Conservation (phyloP, 2,888 invertebrate species). For the Brachylomia viminalis region DNA sequence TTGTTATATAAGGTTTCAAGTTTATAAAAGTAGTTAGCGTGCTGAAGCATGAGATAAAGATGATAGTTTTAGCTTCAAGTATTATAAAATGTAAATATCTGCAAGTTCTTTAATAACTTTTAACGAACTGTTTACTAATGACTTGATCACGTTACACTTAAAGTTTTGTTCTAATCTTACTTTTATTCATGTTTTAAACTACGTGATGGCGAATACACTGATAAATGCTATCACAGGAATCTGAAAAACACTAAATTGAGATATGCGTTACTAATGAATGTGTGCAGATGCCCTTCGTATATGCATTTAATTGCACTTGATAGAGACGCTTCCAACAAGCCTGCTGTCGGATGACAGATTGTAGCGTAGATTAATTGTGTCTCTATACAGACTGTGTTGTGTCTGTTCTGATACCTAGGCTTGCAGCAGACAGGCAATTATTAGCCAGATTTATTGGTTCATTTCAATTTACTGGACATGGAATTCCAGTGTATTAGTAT, state of each 20-base stretch:
- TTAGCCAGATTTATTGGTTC: constrained; percentile 45
- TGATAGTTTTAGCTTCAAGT: constrained; percentile 41
- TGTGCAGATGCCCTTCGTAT: constrained; percentile 5
- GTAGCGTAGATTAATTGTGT: constrained; percentile 49
- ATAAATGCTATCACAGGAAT: neutral
- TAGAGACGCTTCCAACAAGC: constrained; percentile 9
- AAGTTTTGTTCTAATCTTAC: constrained; percentile 44
- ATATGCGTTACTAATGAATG: constrained; percentile 4
- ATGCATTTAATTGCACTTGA: constrained; percentile 45
- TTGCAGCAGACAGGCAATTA: constrained; percentile 31
- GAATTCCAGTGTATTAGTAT: neutral
- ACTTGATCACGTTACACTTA: constrained; percentile 44
- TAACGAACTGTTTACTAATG: constrained; percentile 59
- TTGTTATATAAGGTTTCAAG: constrained; percentile 37
- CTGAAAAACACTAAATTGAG: constrained; percentile 15
- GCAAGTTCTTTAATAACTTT: constrained; percentile 43
- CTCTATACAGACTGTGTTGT: constrained; percentile 16
- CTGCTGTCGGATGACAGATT: constrained; percentile 23
- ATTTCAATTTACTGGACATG: constrained; percentile 9
- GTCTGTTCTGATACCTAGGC: constrained; percentile 14
- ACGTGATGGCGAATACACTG: constrained; percentile 2
- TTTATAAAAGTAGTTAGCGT: constrained; percentile 26
- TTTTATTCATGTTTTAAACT: constrained; percentile 6
- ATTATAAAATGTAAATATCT: constrained; percentile 51
- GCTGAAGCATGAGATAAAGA: constrained; percentile 20